Conservation (phyloP, 2,797 vertebrate genomes). For the Cottoperca gobio region DNA sequence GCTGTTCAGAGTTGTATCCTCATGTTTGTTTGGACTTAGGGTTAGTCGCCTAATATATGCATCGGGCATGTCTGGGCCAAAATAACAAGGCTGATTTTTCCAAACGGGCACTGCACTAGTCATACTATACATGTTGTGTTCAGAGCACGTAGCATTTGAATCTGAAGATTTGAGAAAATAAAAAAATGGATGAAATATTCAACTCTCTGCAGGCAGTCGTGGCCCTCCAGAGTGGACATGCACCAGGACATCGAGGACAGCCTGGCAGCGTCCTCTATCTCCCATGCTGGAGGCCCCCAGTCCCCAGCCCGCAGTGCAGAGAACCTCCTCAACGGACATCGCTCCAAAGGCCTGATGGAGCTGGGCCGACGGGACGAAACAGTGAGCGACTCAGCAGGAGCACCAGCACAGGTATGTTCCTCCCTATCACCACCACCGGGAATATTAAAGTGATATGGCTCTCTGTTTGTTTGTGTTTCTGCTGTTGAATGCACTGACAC, state of each 20-base stretch:
- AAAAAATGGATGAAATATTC: too few species aligned
- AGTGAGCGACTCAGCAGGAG: slow-evolving; percentile 67
- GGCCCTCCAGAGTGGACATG: slow-evolving; percentile 95
- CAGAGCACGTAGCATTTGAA: too few species aligned
- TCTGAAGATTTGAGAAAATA: too few species aligned
- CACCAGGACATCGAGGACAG: slow-evolving; percentile 97
- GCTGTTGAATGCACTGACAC: not conserved
- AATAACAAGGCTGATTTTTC: too few species aligned
- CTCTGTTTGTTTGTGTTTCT: not conserved
- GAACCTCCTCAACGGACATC: slow-evolving; percentile 93
- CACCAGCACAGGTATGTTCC: slow-evolving; percentile 46
- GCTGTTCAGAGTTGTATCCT: too few species aligned
- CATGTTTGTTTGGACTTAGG: too few species aligned
- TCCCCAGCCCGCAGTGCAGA: slow-evolving; percentile 92
- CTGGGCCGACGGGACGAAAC: slow-evolving; percentile 89
- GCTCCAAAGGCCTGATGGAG: slow-evolving; percentile 90
- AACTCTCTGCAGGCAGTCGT: slow-evolving; percentile 93
- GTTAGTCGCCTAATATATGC: too few species aligned
- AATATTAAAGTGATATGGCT: not conserved
- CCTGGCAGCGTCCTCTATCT: slow-evolving; percentile 92
- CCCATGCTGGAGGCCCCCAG: slow-evolving; percentile 90
- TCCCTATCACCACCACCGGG: not conserved
- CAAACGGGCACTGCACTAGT: too few species aligned
- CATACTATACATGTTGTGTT: too few species aligned
- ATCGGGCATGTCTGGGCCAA: too few species aligned